phyloP scores from a whole-genome alignment of 2,113 vertebrate species.

The Peromyscus californicus region DNA sequence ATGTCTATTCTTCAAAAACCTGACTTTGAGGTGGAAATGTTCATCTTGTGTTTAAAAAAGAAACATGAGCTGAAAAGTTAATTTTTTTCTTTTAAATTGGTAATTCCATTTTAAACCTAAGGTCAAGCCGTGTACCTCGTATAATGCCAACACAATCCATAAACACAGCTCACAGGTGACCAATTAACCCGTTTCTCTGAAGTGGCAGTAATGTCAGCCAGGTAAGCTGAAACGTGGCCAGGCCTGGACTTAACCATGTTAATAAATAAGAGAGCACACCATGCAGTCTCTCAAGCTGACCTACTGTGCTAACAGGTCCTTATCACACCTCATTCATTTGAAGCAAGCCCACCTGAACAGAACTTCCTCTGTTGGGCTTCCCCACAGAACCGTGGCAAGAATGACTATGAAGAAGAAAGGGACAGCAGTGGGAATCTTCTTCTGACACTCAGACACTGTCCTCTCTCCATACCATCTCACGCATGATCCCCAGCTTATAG shows the following conservation, averaged over 20 bases:
- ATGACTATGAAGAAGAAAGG: background rate
- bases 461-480: background rate
- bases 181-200: constrained; percentile 57
- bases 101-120: constrained; percentile 11
- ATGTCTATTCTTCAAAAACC: constrained; percentile 17
- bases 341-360: background rate
- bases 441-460: background rate
- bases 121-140: constrained; percentile 13
- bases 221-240: background rate
- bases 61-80: background rate
- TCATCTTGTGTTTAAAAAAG: background rate
- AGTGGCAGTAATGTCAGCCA: background rate
- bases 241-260: background rate
- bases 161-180: constrained; percentile 41
- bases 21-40: background rate
- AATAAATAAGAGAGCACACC: background rate
- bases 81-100: constrained; percentile 11
- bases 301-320: background rate
- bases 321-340: background rate
- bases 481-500: background rate
- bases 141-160: background rate
- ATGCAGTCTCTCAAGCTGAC: background rate
- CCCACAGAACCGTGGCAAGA: background rate
- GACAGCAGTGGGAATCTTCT: background rate
- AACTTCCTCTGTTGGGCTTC: background rate